Evolutionary conservation across 2,888 invertebrate genomes (phyloP).

Genomic region (Octodonta nipae): DNA sequence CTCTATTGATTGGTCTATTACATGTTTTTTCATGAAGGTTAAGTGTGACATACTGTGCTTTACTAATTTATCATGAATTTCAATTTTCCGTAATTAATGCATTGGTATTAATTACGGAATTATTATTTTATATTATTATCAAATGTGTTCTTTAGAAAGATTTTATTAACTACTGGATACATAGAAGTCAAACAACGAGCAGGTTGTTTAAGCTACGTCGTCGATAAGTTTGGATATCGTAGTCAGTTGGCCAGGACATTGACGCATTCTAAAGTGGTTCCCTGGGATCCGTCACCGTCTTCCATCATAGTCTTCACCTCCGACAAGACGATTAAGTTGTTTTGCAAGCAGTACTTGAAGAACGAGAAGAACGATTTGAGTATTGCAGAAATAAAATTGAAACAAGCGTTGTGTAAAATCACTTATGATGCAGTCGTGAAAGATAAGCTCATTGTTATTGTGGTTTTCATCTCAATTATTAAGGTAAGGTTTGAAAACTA

Average conservation of each 20-base stretch:
- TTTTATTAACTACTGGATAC: constrained; percentile 53
- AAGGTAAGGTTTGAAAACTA: constrained; percentile 39
- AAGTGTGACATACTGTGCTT: too few relatives aligned
- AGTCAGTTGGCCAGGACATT: constrained; percentile 66
- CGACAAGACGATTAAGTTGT: constrained; percentile 55
- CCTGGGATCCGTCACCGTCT: constrained; percentile 53
- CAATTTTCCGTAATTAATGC: too few relatives aligned
- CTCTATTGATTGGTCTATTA: too few relatives aligned
- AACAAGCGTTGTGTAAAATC: constrained; percentile 50
- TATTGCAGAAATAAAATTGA: constrained; percentile 38
- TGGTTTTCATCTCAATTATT: constrained; percentile 55
- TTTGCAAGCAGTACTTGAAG: constrained; percentile 53
- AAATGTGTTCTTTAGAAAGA: constrained; percentile 42
- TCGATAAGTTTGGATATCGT: constrained; percentile 70
- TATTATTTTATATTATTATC: too few relatives aligned
- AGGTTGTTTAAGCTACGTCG: constrained; percentile 73
- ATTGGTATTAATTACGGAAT: too few relatives aligned
- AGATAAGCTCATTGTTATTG: constrained; percentile 63
- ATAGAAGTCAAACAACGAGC: constrained; percentile 80
- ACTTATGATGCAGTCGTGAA: constrained; percentile 70
- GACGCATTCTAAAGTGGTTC: constrained; percentile 56
- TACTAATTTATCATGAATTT: constrained; percentile 1
- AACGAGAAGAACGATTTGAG: constrained; percentile 8
- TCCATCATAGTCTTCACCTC: constrained; percentile 64
- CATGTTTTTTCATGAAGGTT: too few relatives aligned